These are phyloP conservation scores for Athrips mouffetella DNA, from an alignment of 2,888 invertebrate species.

Conservation along the genomic window DNA sequence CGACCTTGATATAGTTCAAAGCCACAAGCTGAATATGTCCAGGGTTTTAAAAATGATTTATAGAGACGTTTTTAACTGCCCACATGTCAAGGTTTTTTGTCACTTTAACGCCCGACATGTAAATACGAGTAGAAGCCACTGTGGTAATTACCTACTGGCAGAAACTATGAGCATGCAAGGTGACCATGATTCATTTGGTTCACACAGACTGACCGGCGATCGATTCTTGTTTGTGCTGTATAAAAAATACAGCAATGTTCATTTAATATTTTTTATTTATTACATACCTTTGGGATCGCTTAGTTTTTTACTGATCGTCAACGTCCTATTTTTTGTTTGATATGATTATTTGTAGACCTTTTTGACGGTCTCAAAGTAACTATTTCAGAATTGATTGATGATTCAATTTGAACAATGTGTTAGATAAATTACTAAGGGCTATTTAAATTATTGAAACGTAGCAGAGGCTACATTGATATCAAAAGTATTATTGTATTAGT, in stretches of 20 bases:
- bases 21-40: conserved; percentile 37
- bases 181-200: conserved; percentile 36
- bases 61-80: conserved; percentile 38
- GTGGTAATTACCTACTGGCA: conserved; percentile 27
- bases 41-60: conserved; percentile 46
- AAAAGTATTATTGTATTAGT: neutral
- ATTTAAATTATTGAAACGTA: conserved; percentile 2
- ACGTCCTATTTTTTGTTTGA: conserved; percentile 9
- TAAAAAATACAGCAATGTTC: conserved; percentile 14
- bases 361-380: neutral
- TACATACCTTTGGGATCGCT: conserved; percentile 2
- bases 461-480: too few relatives aligned
- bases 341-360: conserved; percentile 7
- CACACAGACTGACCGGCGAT: conserved; percentile 31
- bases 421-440: neutral
- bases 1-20: conserved; percentile 63
- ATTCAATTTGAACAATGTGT: neutral
- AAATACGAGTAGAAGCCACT: conserved; percentile 29
- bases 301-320: conserved; percentile 9
- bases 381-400: neutral
- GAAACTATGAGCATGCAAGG: conserved; percentile 27
- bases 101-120: conserved; percentile 31
- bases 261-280: conserved; percentile 17
- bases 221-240: conserved; percentile 31
- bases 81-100: conserved; percentile 53